These are phyloP conservation scores for Dynastes maya DNA, from an alignment of 2,888 invertebrate genomes.

Conservation along the genomic window DNA sequence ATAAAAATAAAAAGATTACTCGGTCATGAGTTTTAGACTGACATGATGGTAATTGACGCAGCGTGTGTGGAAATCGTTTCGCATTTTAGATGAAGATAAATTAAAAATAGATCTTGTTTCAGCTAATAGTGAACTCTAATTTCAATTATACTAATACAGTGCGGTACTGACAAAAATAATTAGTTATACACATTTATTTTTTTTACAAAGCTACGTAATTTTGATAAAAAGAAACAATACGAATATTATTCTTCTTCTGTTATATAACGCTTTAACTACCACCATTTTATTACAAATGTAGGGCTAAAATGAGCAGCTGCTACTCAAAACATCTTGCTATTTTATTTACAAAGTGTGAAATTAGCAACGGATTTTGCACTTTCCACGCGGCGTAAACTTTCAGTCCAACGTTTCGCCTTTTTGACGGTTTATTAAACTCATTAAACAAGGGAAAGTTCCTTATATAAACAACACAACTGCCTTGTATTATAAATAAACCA, in stretches of 20 bases:
- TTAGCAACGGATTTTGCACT: slow-evolving; percentile 20
- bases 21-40: background rate
- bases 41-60: background rate
- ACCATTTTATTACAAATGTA: no score
- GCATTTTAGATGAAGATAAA: background rate
- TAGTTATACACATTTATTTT: no score
- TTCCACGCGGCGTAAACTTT: slow-evolving; percentile 20
- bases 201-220: no score
- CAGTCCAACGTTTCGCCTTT: slow-evolving; percentile 12
- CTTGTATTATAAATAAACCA: slow-evolving; percentile 18
- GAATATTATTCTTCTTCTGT: no score
- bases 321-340: no score
- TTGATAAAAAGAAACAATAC: no score
- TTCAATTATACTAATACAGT: no score
- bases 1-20: slow-evolving; percentile 10
- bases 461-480: slow-evolving; percentile 26
- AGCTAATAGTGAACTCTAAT: no score
- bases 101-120: no score
- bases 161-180: no score
- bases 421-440: slow-evolving; percentile 25
- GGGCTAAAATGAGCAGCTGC: no score
- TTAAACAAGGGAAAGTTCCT: slow-evolving; percentile 38
- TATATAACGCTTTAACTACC: no score
- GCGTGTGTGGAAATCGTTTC: background rate
- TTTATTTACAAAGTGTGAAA: background rate